phyloP scores from a whole-genome alignment of 2,113 vertebrate species.

The Proterorhinus semilunaris region DNA sequence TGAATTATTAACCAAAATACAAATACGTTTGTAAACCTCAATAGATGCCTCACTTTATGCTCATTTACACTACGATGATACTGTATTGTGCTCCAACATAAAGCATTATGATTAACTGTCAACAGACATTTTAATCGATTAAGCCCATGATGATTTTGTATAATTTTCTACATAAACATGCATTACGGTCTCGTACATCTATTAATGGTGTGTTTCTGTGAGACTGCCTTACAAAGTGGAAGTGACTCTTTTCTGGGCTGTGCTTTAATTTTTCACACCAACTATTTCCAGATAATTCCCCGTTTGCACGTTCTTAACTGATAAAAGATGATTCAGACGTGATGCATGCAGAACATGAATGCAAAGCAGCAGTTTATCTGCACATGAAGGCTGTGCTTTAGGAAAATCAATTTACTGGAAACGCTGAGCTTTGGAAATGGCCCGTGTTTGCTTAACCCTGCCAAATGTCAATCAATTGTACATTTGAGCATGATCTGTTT shows the following conservation, averaged over 20 bases:
- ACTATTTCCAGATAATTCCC: background rate
- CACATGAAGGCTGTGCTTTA: background rate
- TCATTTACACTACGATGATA: too few relatives aligned
- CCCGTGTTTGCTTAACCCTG: background rate
- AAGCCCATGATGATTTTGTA: too few relatives aligned
- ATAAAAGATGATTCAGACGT: constrained; percentile 2
- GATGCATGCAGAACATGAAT: background rate
- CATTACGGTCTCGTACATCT: background rate
- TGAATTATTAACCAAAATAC: too few relatives aligned
- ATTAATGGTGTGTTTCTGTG: background rate
- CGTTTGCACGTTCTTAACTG: background rate
- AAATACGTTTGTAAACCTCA: too few relatives aligned
- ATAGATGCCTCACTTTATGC: too few relatives aligned
- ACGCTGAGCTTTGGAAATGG: background rate
- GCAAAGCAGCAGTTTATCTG: background rate
- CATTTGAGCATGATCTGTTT: background rate
- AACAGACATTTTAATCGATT: too few relatives aligned
- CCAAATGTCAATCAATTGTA: background rate
- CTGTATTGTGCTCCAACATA: too few relatives aligned
- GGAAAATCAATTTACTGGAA: background rate
- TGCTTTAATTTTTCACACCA: background rate
- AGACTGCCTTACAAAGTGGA: background rate
- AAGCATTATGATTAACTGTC: too few relatives aligned
- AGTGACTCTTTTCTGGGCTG: background rate
- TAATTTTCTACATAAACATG: too few relatives aligned